Percentiles rank a stretch among this genome's conserved stretches.
Conservation (phyloP, 2,888 invertebrate genomes). For the Chrysolina oricalcia region DNA sequence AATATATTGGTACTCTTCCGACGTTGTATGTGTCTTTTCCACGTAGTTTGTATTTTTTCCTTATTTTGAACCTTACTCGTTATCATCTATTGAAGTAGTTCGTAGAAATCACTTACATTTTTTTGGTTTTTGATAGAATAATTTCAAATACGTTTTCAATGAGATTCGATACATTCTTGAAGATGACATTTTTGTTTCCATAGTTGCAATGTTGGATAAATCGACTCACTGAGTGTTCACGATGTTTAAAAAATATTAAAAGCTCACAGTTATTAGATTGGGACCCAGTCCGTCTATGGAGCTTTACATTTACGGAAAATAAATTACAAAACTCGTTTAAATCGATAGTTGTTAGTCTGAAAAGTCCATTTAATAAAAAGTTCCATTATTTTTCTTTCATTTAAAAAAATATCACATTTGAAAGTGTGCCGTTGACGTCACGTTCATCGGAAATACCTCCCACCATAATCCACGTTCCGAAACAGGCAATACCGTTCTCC, state of each 20-base stretch:
- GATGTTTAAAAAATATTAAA: neutral
- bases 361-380: too few relatives aligned
- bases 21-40: constrained; percentile 13
- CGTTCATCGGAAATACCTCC: too few relatives aligned
- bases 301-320: too few relatives aligned
- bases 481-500: too few relatives aligned
- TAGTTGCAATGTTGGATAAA: neutral
- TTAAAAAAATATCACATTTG: too few relatives aligned
- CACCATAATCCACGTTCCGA: too few relatives aligned
- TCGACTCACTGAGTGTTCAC: neutral
- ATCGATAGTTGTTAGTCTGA: too few relatives aligned
- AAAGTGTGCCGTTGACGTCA: too few relatives aligned
- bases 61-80: constrained; percentile 9
- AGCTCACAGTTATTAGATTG: too few relatives aligned
- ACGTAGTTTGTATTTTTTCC: neutral
- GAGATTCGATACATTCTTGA: constrained; percentile 1
- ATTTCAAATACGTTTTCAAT: neutral
- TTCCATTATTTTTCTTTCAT: too few relatives aligned
- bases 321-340: too few relatives aligned
- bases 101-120: neutral
- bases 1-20: constrained; percentile 13
- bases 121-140: neutral
- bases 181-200: neutral
- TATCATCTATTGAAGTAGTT: neutral
- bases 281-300: too few relatives aligned